phyloP scores from a whole-genome alignment of 2,888 invertebrate genomes.

The Acrobasis repandana region DNA sequence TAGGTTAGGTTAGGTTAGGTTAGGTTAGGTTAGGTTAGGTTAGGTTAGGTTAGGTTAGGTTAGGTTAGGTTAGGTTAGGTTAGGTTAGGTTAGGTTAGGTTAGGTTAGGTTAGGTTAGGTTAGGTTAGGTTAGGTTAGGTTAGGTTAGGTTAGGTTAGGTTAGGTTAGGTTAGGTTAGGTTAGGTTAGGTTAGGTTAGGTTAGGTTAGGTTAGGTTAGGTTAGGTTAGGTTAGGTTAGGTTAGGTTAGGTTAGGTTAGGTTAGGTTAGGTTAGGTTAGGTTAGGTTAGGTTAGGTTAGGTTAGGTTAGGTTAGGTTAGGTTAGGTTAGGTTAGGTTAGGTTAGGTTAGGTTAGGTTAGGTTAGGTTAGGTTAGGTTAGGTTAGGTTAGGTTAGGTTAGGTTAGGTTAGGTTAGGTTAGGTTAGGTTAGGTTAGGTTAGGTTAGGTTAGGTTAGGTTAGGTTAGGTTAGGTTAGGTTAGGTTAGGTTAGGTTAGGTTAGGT shows the following conservation, averaged over 20 bases:
- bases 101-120: constrained; percentile 23
- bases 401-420: constrained; percentile 31
- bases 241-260: constrained; percentile 29
- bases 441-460: constrained; percentile 30
- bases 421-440: constrained; percentile 28
- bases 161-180: too few species aligned
- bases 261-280: constrained; percentile 28
- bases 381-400: constrained; percentile 32
- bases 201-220: constrained; percentile 22
- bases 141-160: constrained; percentile 5
- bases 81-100: constrained; percentile 27
- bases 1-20: constrained; percentile 32
- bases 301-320: constrained; percentile 29
- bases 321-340: constrained; percentile 18
- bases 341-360: constrained; percentile 20
- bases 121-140: constrained; percentile 19
- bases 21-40: constrained; percentile 31
- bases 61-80: constrained; percentile 29
- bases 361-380: constrained; percentile 12
- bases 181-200: constrained; percentile 15
- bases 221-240: constrained; percentile 25
- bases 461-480: constrained; percentile 29
- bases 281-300: constrained; percentile 27
- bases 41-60: constrained; percentile 30
- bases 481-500: constrained; percentile 29